Evolutionary conservation across 2,888 invertebrate species (phyloP), one percentile per base, ranked within the genome.

Genomic region (Ectemnius lituratus): DNA sequence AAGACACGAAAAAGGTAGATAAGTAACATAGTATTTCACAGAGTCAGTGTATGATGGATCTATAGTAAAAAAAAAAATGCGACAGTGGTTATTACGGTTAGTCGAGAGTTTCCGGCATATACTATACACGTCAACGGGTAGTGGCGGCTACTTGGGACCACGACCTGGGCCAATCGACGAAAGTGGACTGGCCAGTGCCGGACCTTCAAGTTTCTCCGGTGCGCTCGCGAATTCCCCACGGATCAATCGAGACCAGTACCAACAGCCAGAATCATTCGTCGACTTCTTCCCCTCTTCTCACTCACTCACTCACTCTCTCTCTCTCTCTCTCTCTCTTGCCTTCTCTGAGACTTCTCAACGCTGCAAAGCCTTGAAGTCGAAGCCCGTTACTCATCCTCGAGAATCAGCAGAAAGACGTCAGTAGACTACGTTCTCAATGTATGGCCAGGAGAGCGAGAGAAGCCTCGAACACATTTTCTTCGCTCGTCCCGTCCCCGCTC

Each of bases 71-170:
- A 37, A 37, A 11, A 37, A 37, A 37, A 8, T 23, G 2, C 2
- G 23, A 23, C 23, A 6, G 8, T 1, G 11, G 37, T 37, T 6
- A 77, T 77, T 77, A 72, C 52, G 58, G 69, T 58, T 65, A 63
- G 67, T 68, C 70, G 75, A 75, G 71, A 75, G 71, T 77, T 75
- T 77, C 75, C 75, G 68, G 68, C 65, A 63, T 2, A 23, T 3
- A 23, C 23, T 23, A 23, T 23, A 23, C 71, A 23, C 71, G 52
- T 65, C 66, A 56, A 37, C 56, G 65, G 56, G 70, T 66, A 62
- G 65, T 70, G 2, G 8, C 4, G 37, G 37, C 65, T 23, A 57
- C 13, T 20, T 13, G 57, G 61, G n/a, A 28, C 46, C 70, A 20
- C 62, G 70, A 71, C 70, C 70, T 71, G 58, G 60, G 28, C 37